These are phyloP conservation scores for Microctonus aethiopoides DNA, from an alignment of 2,888 invertebrate genomes.

Conservation along the genomic window DNA sequence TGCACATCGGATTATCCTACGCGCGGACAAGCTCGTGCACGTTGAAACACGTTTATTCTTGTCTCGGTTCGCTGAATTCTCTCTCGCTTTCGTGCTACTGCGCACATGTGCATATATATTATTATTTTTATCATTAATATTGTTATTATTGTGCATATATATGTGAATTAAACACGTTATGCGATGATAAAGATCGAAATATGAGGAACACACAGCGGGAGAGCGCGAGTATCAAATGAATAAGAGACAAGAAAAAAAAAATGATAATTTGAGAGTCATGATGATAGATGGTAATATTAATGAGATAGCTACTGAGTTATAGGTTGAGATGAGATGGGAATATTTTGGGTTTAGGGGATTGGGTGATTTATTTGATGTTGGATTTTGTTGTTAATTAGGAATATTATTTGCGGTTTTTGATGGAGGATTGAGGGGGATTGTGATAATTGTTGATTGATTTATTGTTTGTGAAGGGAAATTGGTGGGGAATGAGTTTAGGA, in stretches of 20 bases:
- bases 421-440: too few relatives aligned
- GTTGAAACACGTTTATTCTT: not conserved
- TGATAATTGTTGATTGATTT: too few relatives aligned
- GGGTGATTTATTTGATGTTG: too few relatives aligned
- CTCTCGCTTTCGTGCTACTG: not conserved
- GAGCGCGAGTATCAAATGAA: not conserved
- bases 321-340: too few relatives aligned
- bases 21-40: constrained; percentile 16
- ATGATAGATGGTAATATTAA: not conserved
- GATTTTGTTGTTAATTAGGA: too few relatives aligned
- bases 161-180: not conserved
- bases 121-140: not conserved
- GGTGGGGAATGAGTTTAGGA: too few relatives aligned
- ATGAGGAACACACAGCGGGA: not conserved
- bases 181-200: not conserved
- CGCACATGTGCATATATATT: not conserved
- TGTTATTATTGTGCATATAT: not conserved
- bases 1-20: constrained; percentile 18
- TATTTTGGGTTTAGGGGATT: too few relatives aligned
- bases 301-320: not conserved
- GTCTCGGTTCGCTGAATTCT: constrained; percentile 13
- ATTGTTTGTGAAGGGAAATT: too few relatives aligned
- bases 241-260: not conserved
- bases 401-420: too few relatives aligned
- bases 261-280: not conserved